Conservation (phyloP, 2,797 vertebrate genomes). For the Phoeniculus purpureus region DNA sequence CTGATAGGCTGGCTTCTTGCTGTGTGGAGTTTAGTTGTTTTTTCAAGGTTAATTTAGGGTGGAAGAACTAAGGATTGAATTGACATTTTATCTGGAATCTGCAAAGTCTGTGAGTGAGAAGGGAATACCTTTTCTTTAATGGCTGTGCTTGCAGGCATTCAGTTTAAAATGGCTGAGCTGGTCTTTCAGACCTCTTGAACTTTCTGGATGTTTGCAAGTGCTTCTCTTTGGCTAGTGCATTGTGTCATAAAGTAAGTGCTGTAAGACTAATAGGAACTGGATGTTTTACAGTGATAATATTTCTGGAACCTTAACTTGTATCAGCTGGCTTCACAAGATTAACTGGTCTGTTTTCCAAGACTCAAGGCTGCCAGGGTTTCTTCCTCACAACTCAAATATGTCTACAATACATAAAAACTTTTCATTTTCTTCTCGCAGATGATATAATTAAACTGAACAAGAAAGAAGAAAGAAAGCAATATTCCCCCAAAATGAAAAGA, state of each 20-base stretch:
- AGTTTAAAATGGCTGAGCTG: neutral
- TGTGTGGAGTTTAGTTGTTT: neutral
- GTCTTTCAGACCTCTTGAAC: neutral
- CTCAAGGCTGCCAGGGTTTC: neutral
- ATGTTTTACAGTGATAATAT: neutral
- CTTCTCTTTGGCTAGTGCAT: neutral
- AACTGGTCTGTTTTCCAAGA: neutral
- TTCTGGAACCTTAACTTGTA: neutral
- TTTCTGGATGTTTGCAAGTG: neutral
- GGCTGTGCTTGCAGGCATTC: neutral
- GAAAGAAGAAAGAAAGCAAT: conserved; percentile 87
- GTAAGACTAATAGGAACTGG: neutral
- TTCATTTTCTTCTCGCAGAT: conserved; percentile 77
- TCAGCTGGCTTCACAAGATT: conserved; percentile 4
- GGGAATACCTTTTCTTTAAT: neutral
- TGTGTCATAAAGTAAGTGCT: neutral
- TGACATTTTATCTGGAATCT: neutral
- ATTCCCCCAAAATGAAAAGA: conserved; percentile 80
- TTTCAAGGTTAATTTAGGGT: neutral
- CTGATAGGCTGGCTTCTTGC: neutral
- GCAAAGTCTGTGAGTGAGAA: neutral
- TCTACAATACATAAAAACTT: neutral
- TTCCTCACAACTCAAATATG: neutral
- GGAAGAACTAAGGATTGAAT: neutral
- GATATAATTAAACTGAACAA: conserved; percentile 96